Evolutionary conservation across 2,888 invertebrate genomes (phyloP).

Genomic region (Baronia brevicornis): DNA sequence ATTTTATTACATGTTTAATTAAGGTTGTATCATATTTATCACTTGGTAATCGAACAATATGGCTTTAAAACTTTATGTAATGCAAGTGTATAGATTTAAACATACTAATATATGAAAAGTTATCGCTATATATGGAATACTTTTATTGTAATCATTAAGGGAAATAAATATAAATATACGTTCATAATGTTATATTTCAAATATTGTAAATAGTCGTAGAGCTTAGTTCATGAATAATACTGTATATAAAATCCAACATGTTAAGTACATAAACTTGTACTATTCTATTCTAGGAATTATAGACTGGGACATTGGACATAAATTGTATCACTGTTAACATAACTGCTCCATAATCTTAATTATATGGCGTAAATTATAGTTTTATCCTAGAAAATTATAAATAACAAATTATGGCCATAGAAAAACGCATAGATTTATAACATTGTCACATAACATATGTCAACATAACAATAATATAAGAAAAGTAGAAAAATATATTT

Average conservation of each 20-base stretch:
- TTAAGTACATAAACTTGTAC: slow-evolving; percentile 15
- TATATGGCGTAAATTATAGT: slow-evolving; percentile 14
- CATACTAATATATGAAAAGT: too few relatives aligned
- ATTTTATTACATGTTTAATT: too few relatives aligned
- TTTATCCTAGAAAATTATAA: slow-evolving; percentile 25
- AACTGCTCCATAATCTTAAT: slow-evolving; percentile 3
- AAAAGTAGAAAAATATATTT: neutral
- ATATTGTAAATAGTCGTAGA: slow-evolving; percentile 7
- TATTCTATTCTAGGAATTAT: slow-evolving; percentile 13
- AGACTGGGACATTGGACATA: slow-evolving; percentile 20
- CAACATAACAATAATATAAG: slow-evolving; percentile 5
- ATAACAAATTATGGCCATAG: slow-evolving; percentile 29
- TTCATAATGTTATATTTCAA: slow-evolving; percentile 3
- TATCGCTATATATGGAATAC: too few relatives aligned
- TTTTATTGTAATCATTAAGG: too few relatives aligned
- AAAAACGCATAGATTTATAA: slow-evolving; percentile 18
- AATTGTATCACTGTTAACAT: slow-evolving; percentile 11
- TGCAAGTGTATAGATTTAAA: too few relatives aligned
- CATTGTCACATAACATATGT: slow-evolving; percentile 13
- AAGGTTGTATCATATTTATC: too few relatives aligned
- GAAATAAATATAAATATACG: too few relatives aligned
- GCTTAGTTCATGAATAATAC: slow-evolving; percentile 5
- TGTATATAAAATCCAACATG: too few relatives aligned
- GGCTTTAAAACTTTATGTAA: too few relatives aligned
- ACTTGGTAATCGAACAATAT: too few relatives aligned